Evolutionary conservation across 2,888 invertebrate genomes (phyloP), one percentile per base, ranked within the genome.

Genomic region (Cephalotes varians): DNA sequence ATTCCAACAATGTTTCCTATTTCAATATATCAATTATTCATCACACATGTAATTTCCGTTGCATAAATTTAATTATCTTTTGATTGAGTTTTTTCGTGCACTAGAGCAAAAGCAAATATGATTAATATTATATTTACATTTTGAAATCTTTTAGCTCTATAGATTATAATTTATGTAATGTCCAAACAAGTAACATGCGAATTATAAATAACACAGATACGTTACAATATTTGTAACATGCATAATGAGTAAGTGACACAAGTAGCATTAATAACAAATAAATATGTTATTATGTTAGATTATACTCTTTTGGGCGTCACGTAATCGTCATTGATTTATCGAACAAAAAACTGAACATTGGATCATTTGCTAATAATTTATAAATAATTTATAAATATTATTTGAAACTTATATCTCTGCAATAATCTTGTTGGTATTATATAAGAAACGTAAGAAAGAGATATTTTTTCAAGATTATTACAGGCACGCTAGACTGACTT

Each of bases 11-110:
- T 3, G 15, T 12, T 12, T 56, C 28, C 0, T n/a, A 34, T n/a
- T n/a, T n/a, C n/a, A n/a, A n/a, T n/a, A n/a, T n/a, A n/a, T 58
- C 21, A 71, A 77, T 80, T 79, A 64, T 84, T 84, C 67, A 80
- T 37, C 21, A 74, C 2, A 1, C 18, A 1, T 18, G 12, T 73
- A 5, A 34, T 18, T 76, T 58, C 40, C 21, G 10, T 49, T 21
- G 54, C 54, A 9, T 40, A 31, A 67, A 34, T 34, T 67, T 65
- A 40, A 2, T 31, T 31, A n/a, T 6, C 31, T 31, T 44, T 79
- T 3, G 21, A 77, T 54, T 12, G 44, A 31, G 67, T 12, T 56
- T 40, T 69, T 79, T 56, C 3, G 69, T 56, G 71, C 44, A 44
- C 34, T 4, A 18, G 4, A 21, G 1, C 15, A 21, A 67, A 76